Conservation (phyloP, 2,888 invertebrate genomes). For the Sarcophaga subvicina region DNA sequence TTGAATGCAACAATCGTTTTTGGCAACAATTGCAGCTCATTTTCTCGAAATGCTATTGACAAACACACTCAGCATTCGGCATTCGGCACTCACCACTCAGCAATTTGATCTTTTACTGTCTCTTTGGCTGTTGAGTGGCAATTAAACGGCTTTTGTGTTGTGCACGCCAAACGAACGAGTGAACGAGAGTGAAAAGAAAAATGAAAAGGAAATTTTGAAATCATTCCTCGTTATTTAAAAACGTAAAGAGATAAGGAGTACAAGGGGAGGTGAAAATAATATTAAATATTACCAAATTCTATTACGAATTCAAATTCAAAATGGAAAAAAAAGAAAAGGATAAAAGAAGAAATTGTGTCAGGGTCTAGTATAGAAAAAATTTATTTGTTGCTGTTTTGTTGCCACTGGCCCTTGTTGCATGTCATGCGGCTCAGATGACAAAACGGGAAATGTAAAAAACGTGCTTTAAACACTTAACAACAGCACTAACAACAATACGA, state of each 20-base stretch:
- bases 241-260: not conserved
- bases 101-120: constrained; percentile 20
- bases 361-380: not conserved
- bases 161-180: constrained; percentile 15
- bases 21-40: not conserved
- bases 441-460: constrained; percentile 24
- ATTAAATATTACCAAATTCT: too few species aligned
- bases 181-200: not conserved
- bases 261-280: too few species aligned
- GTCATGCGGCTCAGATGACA: constrained; percentile 13
- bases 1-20: not conserved
- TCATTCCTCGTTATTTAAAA: not conserved
- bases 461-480: not conserved
- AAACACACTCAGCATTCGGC: not conserved
- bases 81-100: not conserved
- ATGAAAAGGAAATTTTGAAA: not conserved
- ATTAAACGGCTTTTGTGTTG: constrained; percentile 29
- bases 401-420: not conserved
- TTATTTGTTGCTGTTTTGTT: not conserved
- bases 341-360: not conserved
- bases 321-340: not conserved
- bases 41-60: not conserved
- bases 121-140: constrained; percentile 12
- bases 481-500: constrained; percentile 31
- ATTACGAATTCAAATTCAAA: too few species aligned